Conservation (phyloP, 2,797 vertebrate genomes). For the Halcyon leucocephala region DNA sequence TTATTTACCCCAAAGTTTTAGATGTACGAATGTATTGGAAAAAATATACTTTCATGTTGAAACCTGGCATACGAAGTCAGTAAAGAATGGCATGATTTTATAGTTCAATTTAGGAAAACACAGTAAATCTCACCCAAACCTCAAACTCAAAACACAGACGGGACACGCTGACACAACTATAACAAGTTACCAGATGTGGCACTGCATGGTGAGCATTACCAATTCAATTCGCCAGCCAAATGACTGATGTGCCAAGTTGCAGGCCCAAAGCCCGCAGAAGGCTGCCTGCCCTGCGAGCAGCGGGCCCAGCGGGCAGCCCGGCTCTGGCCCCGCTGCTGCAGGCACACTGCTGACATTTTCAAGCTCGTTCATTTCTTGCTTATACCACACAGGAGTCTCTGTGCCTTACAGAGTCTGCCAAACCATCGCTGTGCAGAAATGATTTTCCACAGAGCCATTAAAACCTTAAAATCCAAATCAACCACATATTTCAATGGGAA, state of each 20-base stretch:
- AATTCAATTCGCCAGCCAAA: neutral
- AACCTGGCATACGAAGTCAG: neutral
- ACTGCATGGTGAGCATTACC: neutral
- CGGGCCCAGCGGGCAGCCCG: accelerated
- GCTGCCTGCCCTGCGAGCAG: neutral
- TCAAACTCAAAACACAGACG: neutral
- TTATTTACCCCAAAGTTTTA: neutral
- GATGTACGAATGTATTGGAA: neutral
- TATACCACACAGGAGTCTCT: neutral
- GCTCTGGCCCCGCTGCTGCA: neutral
- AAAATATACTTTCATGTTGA: neutral
- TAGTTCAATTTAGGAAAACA: neutral
- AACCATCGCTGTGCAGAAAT: neutral
- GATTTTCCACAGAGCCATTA: neutral
- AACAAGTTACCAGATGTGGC: neutral
- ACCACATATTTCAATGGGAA: neutral
- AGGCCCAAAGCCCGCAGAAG: neutral
- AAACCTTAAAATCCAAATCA: neutral
- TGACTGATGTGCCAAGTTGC: neutral
- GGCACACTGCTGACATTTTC: neutral
- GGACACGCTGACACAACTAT: neutral
- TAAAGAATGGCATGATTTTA: neutral
- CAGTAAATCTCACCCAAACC: neutral
- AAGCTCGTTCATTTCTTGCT: neutral
- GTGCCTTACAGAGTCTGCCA: neutral